Conservation (phyloP, 2,888 invertebrate species). For the Alloplasta piceator region DNA sequence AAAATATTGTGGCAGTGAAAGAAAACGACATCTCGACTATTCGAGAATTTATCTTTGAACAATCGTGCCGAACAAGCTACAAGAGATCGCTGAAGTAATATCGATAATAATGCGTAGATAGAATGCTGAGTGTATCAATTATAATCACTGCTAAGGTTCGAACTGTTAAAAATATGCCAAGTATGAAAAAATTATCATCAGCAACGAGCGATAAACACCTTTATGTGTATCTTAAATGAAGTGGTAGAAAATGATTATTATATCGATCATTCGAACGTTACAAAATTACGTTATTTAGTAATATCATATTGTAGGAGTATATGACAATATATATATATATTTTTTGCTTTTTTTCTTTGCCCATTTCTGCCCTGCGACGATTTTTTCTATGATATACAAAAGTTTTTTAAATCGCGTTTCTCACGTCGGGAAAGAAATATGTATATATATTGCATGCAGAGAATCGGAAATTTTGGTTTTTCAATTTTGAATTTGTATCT, state of each 20-base stretch:
- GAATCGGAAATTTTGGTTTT: conserved; percentile 10
- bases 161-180: neutral
- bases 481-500: conserved; percentile 4
- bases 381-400: conserved; percentile 49
- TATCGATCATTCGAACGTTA: conserved; percentile 62
- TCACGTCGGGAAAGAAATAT: neutral
- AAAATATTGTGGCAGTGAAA: conserved; percentile 39
- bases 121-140: too few species aligned
- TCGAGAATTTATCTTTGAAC: neutral
- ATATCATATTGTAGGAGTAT: conserved; percentile 53
- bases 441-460: conserved; percentile 27
- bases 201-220: conserved; percentile 27
- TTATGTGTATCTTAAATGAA: conserved; percentile 66
- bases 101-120: neutral
- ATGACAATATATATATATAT: conserved; percentile 28
- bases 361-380: conserved; percentile 15
- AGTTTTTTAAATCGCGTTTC: conserved; percentile 18
- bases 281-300: conserved; percentile 71
- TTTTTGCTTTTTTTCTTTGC: conserved; percentile 7
- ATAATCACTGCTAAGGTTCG: too few species aligned
- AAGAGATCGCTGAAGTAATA: neutral
- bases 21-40: conserved; percentile 2
- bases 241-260: conserved; percentile 71
- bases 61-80: neutral
- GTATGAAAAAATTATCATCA: conserved; percentile 15